These are phyloP conservation scores for Nasonia oneida DNA, from an alignment of 2,888 invertebrate genomes.

Conservation along the genomic window DNA sequence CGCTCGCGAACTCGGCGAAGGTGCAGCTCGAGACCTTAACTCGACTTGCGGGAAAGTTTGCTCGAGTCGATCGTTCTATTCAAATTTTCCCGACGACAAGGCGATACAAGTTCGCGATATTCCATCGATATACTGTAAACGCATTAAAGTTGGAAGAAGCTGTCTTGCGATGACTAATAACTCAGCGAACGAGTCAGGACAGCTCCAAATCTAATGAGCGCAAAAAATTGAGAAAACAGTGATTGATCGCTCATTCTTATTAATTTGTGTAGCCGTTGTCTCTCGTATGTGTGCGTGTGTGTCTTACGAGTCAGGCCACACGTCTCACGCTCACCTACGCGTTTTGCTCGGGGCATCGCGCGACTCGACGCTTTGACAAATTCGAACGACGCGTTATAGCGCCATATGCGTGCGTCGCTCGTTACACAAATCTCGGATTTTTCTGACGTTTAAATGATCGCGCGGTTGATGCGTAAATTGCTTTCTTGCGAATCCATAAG, in stretches of 20 bases:
- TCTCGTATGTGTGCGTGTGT: too few species aligned
- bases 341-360: conserved; percentile 36
- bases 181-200: neutral
- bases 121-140: neutral
- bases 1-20: conserved; percentile 24
- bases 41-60: conserved; percentile 2
- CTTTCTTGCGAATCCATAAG: neutral
- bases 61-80: conserved; percentile 25
- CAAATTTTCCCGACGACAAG: neutral
- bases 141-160: neutral
- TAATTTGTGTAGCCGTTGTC: neutral
- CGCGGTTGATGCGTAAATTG: neutral
- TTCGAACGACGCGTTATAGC: neutral
- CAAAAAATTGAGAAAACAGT: neutral
- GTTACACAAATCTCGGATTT: conserved; percentile 8
- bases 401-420: neutral
- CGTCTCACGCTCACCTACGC: conserved; percentile 12
- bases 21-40: conserved; percentile 40
- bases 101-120: neutral
- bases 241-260: neutral
- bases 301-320: neutral
- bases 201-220: neutral
- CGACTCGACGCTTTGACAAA: conserved; percentile 6
- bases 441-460: conserved; percentile 1
- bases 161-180: neutral